Percentiles rank a stretch among this genome's conserved stretches.
Conservation (phyloP, 1,140 invertebrate species). For the Caerostris extrusa region DNA sequence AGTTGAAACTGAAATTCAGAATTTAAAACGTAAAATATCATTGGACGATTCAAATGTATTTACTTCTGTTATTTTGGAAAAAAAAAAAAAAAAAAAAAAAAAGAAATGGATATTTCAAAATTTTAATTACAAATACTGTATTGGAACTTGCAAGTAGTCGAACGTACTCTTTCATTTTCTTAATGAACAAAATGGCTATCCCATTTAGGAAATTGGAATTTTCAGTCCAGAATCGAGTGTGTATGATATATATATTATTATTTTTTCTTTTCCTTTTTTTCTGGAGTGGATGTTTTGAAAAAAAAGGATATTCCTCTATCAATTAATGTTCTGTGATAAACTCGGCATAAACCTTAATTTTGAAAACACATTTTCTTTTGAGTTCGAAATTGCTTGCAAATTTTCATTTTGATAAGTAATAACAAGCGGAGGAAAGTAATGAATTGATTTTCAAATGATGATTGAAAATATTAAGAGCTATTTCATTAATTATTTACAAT, state of each 20-base stretch:
- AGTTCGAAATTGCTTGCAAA: too few relatives aligned
- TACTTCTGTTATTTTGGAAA: background rate
- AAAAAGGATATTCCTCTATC: background rate
- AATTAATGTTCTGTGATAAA: background rate
- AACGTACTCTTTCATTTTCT: background rate
- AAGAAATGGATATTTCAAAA: background rate
- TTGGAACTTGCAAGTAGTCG: background rate
- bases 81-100: background rate
- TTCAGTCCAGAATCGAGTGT: background rate
- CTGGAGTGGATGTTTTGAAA: background rate
- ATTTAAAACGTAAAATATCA: background rate
- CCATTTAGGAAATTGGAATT: background rate
- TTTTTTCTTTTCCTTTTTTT: background rate
- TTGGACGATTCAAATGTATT: background rate
- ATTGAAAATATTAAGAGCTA: background rate
- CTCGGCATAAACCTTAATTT: too few relatives aligned
- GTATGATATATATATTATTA: background rate
- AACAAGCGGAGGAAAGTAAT: too few relatives aligned
- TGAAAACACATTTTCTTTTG: too few relatives aligned
- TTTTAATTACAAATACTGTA: conserved; percentile 3
- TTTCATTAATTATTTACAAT: background rate
- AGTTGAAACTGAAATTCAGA: background rate
- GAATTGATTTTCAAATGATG: background rate
- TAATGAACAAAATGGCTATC: background rate
- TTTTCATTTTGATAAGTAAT: too few relatives aligned